Percentiles rank a stretch among this genome's conserved stretches.
Evolutionary conservation across 2,797 vertebrate genomes (phyloP).

Genomic region (Dendrocincla fuliginosa): DNA sequence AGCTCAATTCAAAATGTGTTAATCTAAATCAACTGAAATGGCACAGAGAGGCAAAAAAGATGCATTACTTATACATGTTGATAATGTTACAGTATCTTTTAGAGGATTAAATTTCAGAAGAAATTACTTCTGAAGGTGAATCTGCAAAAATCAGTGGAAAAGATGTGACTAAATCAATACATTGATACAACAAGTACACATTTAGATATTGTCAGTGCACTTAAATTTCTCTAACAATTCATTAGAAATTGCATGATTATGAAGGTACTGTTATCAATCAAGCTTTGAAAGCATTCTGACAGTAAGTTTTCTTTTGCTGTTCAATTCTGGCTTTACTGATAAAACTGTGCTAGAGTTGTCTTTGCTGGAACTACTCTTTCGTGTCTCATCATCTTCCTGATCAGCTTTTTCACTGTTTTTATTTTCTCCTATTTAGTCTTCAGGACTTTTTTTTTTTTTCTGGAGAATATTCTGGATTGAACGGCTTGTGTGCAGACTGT

Average conservation of each 20-base stretch:
- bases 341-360: not conserved
- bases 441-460: not conserved
- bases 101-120: not conserved
- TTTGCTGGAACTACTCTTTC: not conserved
- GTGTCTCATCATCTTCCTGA: not conserved
- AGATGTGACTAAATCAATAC: not conserved
- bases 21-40: not conserved
- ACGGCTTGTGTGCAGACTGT: not conserved
- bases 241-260: not conserved
- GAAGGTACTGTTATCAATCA: not conserved
- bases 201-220: not conserved
- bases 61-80: not conserved
- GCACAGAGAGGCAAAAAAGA: not conserved
- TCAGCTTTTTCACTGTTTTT: not conserved
- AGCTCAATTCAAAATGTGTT: not conserved
- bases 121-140: not conserved
- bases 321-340: not conserved
- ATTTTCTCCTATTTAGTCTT: not conserved
- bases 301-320: not conserved
- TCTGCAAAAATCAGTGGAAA: not conserved
- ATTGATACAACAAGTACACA: not conserved
- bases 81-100: not conserved
- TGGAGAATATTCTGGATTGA: not conserved
- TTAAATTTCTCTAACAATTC: not conserved
- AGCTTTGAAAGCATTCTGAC: not conserved